Evolutionary conservation across 1,140 invertebrate genomes (phyloP).

Genomic region (Euglossa dilemma): DNA sequence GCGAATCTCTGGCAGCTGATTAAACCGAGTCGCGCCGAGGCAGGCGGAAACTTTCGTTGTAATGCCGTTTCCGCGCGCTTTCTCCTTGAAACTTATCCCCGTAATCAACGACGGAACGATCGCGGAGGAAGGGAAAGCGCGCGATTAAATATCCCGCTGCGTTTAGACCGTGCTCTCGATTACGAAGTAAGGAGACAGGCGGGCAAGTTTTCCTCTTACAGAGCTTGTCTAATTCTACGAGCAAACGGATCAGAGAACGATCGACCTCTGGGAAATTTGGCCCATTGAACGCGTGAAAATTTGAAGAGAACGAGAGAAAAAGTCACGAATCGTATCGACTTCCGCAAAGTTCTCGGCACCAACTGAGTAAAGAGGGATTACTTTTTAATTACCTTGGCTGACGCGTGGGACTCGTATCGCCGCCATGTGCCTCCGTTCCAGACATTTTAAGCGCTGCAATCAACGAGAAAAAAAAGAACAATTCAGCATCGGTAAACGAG

Average conservation of each 20-base stretch:
- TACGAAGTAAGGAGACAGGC: not conserved
- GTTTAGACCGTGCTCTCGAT: constrained; percentile 18
- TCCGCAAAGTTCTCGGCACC: not conserved
- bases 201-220: not conserved
- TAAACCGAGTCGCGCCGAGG: too few relatives aligned
- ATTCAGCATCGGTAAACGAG: not conserved
- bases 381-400: constrained; percentile 72
- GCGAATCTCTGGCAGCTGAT: too few relatives aligned
- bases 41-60: not conserved
- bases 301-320: not conserved
- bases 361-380: constrained; percentile 28
- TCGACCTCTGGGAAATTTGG: constrained; percentile 1
- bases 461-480: constrained; percentile 10
- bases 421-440: constrained; percentile 63
- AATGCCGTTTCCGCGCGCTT: not conserved
- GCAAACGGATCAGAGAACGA: constrained; percentile 8
- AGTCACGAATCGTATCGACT: not conserved
- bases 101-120: constrained; percentile 16
- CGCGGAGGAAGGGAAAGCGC: not conserved
- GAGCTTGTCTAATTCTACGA: too few relatives aligned
- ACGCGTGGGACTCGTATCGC: constrained; percentile 70
- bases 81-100: constrained; percentile 7
- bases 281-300: not conserved
- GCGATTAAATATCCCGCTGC: constrained; percentile 55
- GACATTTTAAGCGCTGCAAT: constrained; percentile 74